Evolutionary conservation across 2,888 invertebrate genomes (phyloP), one percentile per base, ranked within the genome.

Genomic region (Ectemnius lituratus): DNA sequence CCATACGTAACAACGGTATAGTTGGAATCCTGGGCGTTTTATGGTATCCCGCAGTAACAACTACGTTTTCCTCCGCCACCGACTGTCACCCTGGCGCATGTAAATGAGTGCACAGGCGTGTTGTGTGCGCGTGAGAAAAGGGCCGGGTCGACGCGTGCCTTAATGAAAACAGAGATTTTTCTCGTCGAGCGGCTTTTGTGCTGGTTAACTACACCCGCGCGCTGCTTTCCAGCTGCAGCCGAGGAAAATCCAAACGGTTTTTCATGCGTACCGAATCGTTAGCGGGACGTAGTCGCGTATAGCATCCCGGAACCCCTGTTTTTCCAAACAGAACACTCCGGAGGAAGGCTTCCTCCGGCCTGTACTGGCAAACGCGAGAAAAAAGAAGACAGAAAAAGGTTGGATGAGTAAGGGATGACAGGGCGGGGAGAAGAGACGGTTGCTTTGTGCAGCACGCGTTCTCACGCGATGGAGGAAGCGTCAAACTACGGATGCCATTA

Each of bases 111-210:
- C 8, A 52, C n/a, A 5, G 16, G 52, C 13, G 16, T n/a, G 11
- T 47, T 47, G 52, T 16, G n/a, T 52, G 16, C n/a, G 11, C 3
- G 14, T 62, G 52, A 11, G 65, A 58, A 46, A 62, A 58, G 18
- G 16, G 20, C 18, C 8, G 57, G 62, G 23, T 52, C 49, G 57
- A 65, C 65, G 16, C 37, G 37, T 5, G 52, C 16, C 49, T 57
- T 64, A 73, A 68, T 61, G 64, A 57, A 62, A 62, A 23, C 65
- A 16, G 23, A 47, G 58, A 58, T 62, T 65, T 73, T 13, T 49
- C 37, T 28, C 27, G 14, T 4, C 28, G 14, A 11, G 28, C 4
- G 14, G 28, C 27, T 61, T 61, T 18, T 28, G 23, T 64, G 6
- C 64, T 20, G n/a, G 27, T 52, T 52, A 52, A 52, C 52, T 52